These are phyloP conservation scores for Lordiphosa mommai DNA, from an alignment of 1,140 invertebrate species.

Conservation along the genomic window DNA sequence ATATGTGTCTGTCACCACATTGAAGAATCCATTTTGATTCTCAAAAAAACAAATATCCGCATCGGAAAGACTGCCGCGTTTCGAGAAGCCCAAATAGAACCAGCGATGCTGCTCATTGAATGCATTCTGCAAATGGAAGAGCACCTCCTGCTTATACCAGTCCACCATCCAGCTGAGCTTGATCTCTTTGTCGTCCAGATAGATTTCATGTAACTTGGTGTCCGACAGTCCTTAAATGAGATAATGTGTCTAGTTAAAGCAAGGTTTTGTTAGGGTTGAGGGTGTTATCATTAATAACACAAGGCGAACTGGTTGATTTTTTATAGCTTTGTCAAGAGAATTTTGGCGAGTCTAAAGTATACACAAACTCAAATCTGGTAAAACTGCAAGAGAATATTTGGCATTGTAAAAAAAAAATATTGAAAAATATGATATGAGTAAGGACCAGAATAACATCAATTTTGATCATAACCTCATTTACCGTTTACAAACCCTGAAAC, in stretches of 20 bases:
- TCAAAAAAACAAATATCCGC: constrained; percentile 93
- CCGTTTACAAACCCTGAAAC: no score
- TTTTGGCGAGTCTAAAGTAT: no score
- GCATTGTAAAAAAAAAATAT: no score
- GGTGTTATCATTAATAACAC: neutral
- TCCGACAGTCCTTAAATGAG: constrained; percentile 61
- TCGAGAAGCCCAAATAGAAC: constrained; percentile 95
- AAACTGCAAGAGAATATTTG: no score
- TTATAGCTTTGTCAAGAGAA: no score
- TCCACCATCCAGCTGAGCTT: constrained; percentile 79
- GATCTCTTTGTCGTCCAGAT: constrained; percentile 74
- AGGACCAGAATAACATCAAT: no score
- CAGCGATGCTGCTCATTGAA: constrained; percentile 82
- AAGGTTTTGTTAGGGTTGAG: neutral
- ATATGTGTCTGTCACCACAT: constrained; percentile 84
- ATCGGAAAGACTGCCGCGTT: constrained; percentile 87
- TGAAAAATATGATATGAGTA: no score
- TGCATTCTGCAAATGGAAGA: constrained; percentile 78
- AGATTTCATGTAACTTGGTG: constrained; percentile 75
- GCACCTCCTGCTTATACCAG: constrained; percentile 79
- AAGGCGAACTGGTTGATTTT: no score
- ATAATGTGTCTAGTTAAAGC: neutral
- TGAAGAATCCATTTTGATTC: constrained; percentile 76
- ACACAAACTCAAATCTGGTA: no score
- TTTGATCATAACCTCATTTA: no score